phyloP scores from a whole-genome alignment of 2,888 invertebrate genomes.

The Agrochola litura region DNA sequence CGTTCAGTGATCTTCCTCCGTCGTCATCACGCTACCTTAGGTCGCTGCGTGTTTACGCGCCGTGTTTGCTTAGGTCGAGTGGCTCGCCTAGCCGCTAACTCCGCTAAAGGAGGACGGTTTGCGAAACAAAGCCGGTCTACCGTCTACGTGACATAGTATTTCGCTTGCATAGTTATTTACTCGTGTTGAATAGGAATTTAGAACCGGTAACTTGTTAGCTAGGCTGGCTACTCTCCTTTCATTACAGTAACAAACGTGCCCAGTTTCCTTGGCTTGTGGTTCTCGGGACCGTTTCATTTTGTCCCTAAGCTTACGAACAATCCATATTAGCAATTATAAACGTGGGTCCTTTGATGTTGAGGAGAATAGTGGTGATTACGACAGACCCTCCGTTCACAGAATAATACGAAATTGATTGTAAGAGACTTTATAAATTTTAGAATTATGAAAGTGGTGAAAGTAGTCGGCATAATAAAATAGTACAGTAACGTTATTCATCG shows the following conservation, averaged over 20 bases:
- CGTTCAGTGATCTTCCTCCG: conserved; percentile 60
- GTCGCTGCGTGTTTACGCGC: conserved; percentile 53
- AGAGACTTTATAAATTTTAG: conserved; percentile 26
- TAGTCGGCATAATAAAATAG: conserved; percentile 53
- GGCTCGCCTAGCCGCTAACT: conserved; percentile 47
- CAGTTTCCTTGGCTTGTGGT: conserved; percentile 14
- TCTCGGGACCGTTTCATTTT: conserved; percentile 38
- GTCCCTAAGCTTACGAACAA: conserved; percentile 44
- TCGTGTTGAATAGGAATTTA: conserved; percentile 68
- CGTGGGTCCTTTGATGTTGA: conserved; percentile 48
- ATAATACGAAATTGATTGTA: conserved; percentile 49
- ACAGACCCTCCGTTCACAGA: conserved; percentile 17
- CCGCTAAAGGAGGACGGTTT: conserved; percentile 53
- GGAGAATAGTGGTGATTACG: conserved; percentile 31
- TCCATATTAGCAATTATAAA: conserved; percentile 59
- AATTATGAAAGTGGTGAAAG: conserved; percentile 54
- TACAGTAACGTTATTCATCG: conserved; percentile 53
- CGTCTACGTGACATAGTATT: conserved; percentile 60
- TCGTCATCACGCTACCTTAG: conserved; percentile 63
- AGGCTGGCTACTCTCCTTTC: conserved; percentile 54
- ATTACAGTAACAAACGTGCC: conserved; percentile 60
- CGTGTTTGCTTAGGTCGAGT: conserved; percentile 61
- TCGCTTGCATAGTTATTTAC: conserved; percentile 62
- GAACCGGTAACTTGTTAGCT: conserved; percentile 69
- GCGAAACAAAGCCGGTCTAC: conserved; percentile 65